A percentile compares a stretch with the other conserved stretches of the same genome.
These are phyloP conservation scores for Acronicta aceris DNA, from an alignment of 2,888 invertebrate species.

Conservation along the genomic window DNA sequence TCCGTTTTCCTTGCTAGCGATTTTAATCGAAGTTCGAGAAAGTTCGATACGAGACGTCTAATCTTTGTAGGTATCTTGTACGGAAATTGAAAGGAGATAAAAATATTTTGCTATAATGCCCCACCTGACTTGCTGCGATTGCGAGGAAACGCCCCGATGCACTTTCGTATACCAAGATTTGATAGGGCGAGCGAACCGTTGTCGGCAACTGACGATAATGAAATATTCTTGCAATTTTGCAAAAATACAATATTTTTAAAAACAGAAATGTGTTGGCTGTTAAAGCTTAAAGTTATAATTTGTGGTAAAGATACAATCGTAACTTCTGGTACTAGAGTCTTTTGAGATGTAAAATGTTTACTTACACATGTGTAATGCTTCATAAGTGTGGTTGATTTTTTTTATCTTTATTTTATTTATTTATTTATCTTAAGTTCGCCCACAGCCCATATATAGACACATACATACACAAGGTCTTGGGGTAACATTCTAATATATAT, in stretches of 20 bases:
- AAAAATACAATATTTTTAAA: neutral
- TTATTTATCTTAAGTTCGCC: too few relatives aligned
- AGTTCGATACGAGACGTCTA: conserved; percentile 54
- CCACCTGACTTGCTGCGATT: conserved; percentile 44
- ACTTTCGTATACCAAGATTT: conserved; percentile 41
- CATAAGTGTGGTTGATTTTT: too few relatives aligned
- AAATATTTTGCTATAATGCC: conserved; percentile 51
- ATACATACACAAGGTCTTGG: too few relatives aligned
- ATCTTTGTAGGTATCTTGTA: conserved; percentile 55
- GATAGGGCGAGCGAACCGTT: conserved; percentile 28
- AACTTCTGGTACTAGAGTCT: too few relatives aligned
- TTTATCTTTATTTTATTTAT: too few relatives aligned
- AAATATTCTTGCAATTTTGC: neutral
- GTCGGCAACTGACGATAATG: neutral
- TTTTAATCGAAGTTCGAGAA: conserved; percentile 58
- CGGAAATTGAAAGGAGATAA: conserved; percentile 61
- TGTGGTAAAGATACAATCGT: too few relatives aligned
- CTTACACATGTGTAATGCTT: too few relatives aligned
- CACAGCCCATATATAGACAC: too few relatives aligned
- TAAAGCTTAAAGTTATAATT: neutral
- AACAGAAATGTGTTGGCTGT: neutral
- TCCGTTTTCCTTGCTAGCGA: conserved; percentile 54
- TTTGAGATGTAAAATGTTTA: too few relatives aligned
- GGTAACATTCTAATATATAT: too few relatives aligned
- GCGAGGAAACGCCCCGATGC: conserved; percentile 36